Evolutionary conservation across 2,797 vertebrate species (phyloP), one percentile per base, ranked within the genome.

Genomic region (Falco biarmicus): DNA sequence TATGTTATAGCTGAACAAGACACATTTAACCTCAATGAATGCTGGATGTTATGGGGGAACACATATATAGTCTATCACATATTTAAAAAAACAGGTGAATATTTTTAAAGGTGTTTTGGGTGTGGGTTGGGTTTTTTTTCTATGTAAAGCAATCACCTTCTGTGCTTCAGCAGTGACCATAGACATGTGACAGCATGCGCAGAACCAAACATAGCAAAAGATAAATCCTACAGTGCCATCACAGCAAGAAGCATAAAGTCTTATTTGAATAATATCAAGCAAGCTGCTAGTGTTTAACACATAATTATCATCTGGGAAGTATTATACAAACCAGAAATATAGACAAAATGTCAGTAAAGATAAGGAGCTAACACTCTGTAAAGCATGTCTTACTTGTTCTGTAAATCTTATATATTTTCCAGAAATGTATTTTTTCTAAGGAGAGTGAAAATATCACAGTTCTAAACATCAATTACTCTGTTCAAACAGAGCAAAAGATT

Each of bases 101-200:
- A 17, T 3, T 68, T 84, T 80, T 29, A 37, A 68, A 65, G 11
- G 4, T 9, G 5, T 2, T 59, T 47, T 20, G 28, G 25, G 15
- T 37, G 8, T 1, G 1, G 7, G 3, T 1, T 18, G 17, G 3
- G 1, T 0, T 56, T 77, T 51, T 66, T 47, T 7, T 81, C n/a
- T n/a, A 21, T 6, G 6, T 26, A 28, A 93, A 73, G 25, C 5
- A 59, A 50, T 20, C 3, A 5, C 12, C 41, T 41, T 9, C 60
- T 50, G 6, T 39, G 24, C 39, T 81, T 60, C n/a, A 47, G 10
- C 24, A 75, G 26, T 4, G 39, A 64, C 39, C 34, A 21, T 0
- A 76, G 15, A 31, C 25, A 11, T 26, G 29, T 17, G 32, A 84
- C 78, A 69, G 13, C 14, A 65, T 6, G 10, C 8, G 37, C 12